Conservation (phyloP, 92 coral and sea anemone species). For the Galaxea fascicularis region DNA sequence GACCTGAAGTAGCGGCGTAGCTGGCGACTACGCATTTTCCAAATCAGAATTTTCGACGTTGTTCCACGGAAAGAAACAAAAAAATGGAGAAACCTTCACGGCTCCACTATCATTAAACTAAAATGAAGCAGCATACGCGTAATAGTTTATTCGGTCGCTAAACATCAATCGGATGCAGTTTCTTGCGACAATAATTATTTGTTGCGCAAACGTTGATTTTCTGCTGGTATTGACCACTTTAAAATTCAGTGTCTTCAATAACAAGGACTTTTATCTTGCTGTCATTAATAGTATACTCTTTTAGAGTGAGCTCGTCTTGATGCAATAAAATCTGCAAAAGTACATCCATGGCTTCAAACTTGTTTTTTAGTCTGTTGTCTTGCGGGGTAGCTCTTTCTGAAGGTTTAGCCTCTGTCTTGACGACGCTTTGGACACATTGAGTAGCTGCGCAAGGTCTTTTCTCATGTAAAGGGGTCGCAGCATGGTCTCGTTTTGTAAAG, state of each 20-base stretch:
- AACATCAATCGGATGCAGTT: too few species aligned
- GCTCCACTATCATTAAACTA: too few species aligned
- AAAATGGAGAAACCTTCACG: too few species aligned
- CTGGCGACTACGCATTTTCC: too few species aligned
- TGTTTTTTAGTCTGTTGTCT: constrained; percentile 39
- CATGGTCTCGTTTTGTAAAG: constrained; percentile 10
- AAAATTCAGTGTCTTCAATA: constrained; percentile 88
- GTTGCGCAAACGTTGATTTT: too few species aligned
- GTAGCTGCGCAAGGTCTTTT: neutral
- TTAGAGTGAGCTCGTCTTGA: constrained; percentile 78
- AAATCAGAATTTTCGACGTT: too few species aligned
- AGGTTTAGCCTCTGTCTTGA: neutral
- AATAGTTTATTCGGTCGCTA: too few species aligned
- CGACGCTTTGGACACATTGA: neutral
- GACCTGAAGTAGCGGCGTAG: too few species aligned
- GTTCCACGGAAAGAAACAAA: too few species aligned
- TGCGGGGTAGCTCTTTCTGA: neutral
- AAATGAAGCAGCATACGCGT: too few species aligned
- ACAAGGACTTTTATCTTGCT: constrained; percentile 81
- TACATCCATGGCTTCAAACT: constrained; percentile 73
- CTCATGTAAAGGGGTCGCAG: neutral
- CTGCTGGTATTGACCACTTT: neutral
- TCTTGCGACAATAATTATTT: too few species aligned
- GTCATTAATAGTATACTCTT: constrained; percentile 81
- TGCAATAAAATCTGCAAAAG: constrained; percentile 70